Conservation (phyloP, 2,888 invertebrate species). For the Heteromurus nitidus region DNA sequence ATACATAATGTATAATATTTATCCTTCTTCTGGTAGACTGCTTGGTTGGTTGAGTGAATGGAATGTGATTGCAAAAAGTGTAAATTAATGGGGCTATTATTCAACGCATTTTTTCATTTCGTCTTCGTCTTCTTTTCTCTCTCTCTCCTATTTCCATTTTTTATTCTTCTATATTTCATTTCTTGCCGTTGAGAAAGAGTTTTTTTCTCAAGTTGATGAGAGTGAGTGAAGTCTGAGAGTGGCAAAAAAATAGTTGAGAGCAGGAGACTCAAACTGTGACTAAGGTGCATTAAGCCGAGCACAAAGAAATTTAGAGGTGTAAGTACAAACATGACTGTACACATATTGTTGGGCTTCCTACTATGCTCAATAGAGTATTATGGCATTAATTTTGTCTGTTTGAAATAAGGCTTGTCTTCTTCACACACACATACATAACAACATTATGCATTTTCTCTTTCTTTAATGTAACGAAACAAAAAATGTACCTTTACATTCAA, state of each 20-base stretch:
- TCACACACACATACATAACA: no score
- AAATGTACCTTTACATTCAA: no score
- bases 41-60: constrained; percentile 70
- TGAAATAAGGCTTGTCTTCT: no score
- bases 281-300: constrained; percentile 55
- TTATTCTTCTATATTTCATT: constrained; percentile 26
- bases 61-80: constrained; percentile 73
- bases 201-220: constrained; percentile 33
- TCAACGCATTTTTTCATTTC: constrained; percentile 66
- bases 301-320: constrained; percentile 15
- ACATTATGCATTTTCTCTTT: no score
- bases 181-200: constrained; percentile 17
- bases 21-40: no score
- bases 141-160: constrained; percentile 45
- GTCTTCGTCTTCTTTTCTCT: constrained; percentile 13
- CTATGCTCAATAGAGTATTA: no score
- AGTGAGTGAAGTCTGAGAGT: constrained; percentile 30
- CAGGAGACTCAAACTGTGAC: constrained; percentile 49
- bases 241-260: not conserved
- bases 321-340: no score
- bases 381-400: no score
- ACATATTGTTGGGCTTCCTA: no score
- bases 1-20: no score
- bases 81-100: constrained; percentile 73
- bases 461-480: no score